phyloP scores from a whole-genome alignment of 2,888 invertebrate species.

The Hemaris fuciformis region DNA sequence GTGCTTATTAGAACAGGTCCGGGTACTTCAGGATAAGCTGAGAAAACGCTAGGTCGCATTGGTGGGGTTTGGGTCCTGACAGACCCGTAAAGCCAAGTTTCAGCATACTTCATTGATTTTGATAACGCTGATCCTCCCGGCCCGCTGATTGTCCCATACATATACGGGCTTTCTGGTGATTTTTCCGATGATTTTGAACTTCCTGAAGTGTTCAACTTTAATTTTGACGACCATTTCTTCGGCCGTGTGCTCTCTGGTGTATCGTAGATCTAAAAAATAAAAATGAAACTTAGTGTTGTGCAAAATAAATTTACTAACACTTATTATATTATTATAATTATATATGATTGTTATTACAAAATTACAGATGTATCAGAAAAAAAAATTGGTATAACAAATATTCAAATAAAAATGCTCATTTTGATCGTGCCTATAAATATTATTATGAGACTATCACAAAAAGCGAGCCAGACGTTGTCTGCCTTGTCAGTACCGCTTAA shows the following conservation, averaged over 20 bases:
- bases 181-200: conserved; percentile 72
- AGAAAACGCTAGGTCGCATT: conserved; percentile 73
- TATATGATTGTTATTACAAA: too few species aligned
- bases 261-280: conserved; percentile 74
- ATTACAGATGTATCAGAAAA: too few species aligned
- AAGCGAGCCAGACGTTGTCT: background rate
- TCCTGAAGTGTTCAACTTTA: conserved; percentile 81
- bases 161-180: conserved; percentile 72
- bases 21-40: conserved; percentile 70
- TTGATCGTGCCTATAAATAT: background rate
- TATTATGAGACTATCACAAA: background rate
- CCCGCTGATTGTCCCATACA: conserved; percentile 77
- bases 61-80: conserved; percentile 81
- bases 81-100: conserved; percentile 92
- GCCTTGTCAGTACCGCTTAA: conserved; percentile 15
- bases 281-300: background rate
- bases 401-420: conserved; percentile 1
- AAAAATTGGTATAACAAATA: background rate
- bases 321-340: too few species aligned
- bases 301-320: background rate
- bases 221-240: conserved; percentile 88
- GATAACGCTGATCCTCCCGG: conserved; percentile 87
- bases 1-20: conserved; percentile 77
- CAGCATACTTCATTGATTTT: conserved; percentile 92
- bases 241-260: conserved; percentile 78